Evolutionary conservation across 1,140 invertebrate species (phyloP).

Genomic region (Drosophila lacteicornis): DNA sequence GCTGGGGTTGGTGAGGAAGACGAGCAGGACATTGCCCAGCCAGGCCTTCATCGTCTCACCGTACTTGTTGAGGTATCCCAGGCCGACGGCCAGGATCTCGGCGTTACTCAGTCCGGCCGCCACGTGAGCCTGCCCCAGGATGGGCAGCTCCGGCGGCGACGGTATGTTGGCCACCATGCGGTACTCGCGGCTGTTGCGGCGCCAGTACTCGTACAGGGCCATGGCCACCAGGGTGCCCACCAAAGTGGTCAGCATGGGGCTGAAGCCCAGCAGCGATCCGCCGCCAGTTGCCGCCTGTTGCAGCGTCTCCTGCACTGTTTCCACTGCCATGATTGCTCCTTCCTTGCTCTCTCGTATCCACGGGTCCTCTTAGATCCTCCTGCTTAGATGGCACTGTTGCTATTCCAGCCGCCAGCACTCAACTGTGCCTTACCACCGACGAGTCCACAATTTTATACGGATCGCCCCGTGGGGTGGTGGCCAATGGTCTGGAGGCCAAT

Average conservation of each 20-base stretch:
- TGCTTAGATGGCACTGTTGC: slow-evolving; percentile 32
- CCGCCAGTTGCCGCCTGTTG: slow-evolving; percentile 47
- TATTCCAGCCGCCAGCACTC: slow-evolving; percentile 43
- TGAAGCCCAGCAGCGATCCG: slow-evolving; percentile 30
- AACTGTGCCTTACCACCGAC: slow-evolving; percentile 51
- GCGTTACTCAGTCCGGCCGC: slow-evolving; percentile 86
- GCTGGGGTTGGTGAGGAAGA: slow-evolving; percentile 88
- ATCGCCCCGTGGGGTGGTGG: not conserved
- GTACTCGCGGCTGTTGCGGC: slow-evolving; percentile 70
- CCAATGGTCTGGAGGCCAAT: not conserved
- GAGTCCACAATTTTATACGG: slow-evolving; percentile 49
- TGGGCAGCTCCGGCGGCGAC: slow-evolving; percentile 85
- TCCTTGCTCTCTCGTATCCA: slow-evolving; percentile 6
- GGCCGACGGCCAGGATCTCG: slow-evolving; percentile 85
- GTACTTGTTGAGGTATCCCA: slow-evolving; percentile 85
- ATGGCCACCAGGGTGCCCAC: slow-evolving; percentile 64
- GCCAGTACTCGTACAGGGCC: slow-evolving; percentile 75
- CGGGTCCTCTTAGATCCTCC: slow-evolving; percentile 26
- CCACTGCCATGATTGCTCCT: slow-evolving; percentile 64
- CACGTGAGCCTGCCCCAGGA: slow-evolving; percentile 87
- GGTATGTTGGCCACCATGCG: slow-evolving; percentile 86
- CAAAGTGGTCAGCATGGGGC: slow-evolving; percentile 66
- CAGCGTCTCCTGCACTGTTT: slow-evolving; percentile 73
- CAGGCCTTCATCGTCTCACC: slow-evolving; percentile 87
- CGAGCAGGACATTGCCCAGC: slow-evolving; percentile 88